These are phyloP conservation scores for Polypterus senegalus DNA, from an alignment of 2,113 vertebrate species.

Conservation along the genomic window DNA sequence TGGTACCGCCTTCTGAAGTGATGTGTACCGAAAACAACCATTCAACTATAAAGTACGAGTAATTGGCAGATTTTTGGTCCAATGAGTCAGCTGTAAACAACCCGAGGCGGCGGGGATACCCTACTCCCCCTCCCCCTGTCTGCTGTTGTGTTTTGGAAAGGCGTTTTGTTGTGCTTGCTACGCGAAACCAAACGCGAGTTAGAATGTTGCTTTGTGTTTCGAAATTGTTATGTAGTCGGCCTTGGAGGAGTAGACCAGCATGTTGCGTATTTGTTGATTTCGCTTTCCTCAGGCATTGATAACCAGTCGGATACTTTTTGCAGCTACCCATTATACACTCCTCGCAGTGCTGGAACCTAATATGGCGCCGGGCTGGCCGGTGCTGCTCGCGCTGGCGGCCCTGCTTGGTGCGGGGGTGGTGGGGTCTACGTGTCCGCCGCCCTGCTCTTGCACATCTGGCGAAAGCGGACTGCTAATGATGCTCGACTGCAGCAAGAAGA, in stretches of 20 bases:
- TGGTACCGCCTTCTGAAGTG: too few relatives aligned
- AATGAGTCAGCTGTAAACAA: constrained; percentile 30
- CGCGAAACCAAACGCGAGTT: constrained; percentile 19
- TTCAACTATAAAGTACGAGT: too few relatives aligned
- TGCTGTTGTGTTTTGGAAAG: constrained; percentile 32
- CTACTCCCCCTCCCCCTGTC: constrained; percentile 7
- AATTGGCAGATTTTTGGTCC: constrained; percentile 8
- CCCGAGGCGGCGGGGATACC: constrained; percentile 23
- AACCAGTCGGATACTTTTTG: not conserved
- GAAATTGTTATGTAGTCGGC: not conserved
- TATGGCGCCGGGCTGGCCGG: constrained; percentile 53
- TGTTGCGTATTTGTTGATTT: not conserved
- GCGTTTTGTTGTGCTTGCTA: constrained; percentile 46
- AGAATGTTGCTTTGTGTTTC: not conserved
- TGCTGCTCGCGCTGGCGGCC: constrained; percentile 31
- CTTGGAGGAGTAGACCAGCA: not conserved
- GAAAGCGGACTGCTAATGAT: constrained; percentile 22
- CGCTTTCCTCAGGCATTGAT: not conserved
- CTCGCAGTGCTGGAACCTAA: constrained; percentile 38
- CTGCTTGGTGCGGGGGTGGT: constrained; percentile 26
- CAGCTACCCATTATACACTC: constrained; percentile 35
- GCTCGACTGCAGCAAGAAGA: constrained; percentile 70
- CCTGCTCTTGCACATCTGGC: constrained; percentile 53
- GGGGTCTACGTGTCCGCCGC: constrained; percentile 45
- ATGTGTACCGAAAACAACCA: too few relatives aligned